Evolutionary conservation across 2,888 invertebrate genomes (phyloP).

Genomic region (Tenodera sinensis): DNA sequence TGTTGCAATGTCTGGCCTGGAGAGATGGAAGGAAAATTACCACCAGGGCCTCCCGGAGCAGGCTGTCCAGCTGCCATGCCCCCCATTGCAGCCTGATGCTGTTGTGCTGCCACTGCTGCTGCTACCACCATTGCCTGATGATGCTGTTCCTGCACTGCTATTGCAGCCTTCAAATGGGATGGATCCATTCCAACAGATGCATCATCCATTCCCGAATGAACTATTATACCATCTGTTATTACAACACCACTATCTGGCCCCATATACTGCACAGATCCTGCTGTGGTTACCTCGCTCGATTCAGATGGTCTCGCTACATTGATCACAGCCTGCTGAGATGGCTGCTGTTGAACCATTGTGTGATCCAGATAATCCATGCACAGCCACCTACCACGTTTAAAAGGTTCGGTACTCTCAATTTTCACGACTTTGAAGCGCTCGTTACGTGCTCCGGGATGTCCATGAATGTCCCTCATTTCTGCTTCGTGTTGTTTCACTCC

Average conservation of each 20-base stretch:
- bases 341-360: slow-evolving; percentile 52
- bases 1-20: slow-evolving; percentile 40
- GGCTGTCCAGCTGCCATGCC: slow-evolving; percentile 31
- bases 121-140: slow-evolving; percentile 6
- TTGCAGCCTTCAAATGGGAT: neutral
- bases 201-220: neutral
- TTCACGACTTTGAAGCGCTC: slow-evolving; percentile 92
- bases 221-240: slow-evolving; percentile 4
- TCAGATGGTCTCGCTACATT: slow-evolving; percentile 8
- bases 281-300: neutral
- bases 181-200: neutral
- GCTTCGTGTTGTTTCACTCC: slow-evolving; percentile 37
- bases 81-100: neutral
- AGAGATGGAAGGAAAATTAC: slow-evolving; percentile 36
- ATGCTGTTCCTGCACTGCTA: slow-evolving; percentile 6
- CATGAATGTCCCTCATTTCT: slow-evolving; percentile 62
- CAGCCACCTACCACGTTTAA: slow-evolving; percentile 87
- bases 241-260: slow-evolving; percentile 24
- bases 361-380: slow-evolving; percentile 93
- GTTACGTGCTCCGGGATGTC: slow-evolving; percentile 64
- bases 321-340: slow-evolving; percentile 19
- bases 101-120: slow-evolving; percentile 6
- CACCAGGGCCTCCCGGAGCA: neutral
- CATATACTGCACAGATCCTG: slow-evolving; percentile 14
- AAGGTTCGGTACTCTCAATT: slow-evolving; percentile 93